phyloP scores from a whole-genome alignment of 2,113 vertebrate genomes.

The Leptobrachium ailaonicum region DNA sequence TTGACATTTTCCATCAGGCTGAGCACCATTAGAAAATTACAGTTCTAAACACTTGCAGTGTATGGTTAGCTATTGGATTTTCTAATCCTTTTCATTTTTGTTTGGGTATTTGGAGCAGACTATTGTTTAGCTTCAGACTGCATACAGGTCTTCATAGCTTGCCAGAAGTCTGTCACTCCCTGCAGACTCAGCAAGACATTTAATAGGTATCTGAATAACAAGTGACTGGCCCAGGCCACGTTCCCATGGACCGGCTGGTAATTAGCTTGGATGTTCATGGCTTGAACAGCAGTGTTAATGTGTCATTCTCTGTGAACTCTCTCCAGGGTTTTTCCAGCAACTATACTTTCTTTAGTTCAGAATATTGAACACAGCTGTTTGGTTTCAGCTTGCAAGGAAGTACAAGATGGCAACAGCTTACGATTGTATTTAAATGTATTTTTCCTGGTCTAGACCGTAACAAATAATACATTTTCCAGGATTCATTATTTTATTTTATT shows the following conservation, averaged over 20 bases:
- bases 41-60: no score
- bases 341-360: not conserved
- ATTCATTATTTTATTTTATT: no score
- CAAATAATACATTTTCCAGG: no score
- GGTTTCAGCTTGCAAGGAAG: not conserved
- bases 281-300: not conserved
- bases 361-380: not conserved
- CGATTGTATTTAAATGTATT: not conserved
- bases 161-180: slow-evolving; percentile 26
- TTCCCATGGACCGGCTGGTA: not conserved
- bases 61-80: no score
- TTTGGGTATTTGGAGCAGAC: not conserved
- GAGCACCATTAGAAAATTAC: no score
- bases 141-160: not conserved
- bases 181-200: slow-evolving; percentile 22
- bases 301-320: not conserved
- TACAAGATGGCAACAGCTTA: not conserved
- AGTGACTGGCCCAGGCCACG: slow-evolving; percentile 7
- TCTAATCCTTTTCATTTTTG: not conserved
- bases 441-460: no score
- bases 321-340: not conserved
- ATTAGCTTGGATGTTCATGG: not conserved
- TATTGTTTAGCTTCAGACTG: slow-evolving; percentile 18
- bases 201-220: slow-evolving; percentile 34
- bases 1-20: no score